Conservation (phyloP, 35 echinoderm and acorn worm species). For the Acanthaster planci region DNA sequence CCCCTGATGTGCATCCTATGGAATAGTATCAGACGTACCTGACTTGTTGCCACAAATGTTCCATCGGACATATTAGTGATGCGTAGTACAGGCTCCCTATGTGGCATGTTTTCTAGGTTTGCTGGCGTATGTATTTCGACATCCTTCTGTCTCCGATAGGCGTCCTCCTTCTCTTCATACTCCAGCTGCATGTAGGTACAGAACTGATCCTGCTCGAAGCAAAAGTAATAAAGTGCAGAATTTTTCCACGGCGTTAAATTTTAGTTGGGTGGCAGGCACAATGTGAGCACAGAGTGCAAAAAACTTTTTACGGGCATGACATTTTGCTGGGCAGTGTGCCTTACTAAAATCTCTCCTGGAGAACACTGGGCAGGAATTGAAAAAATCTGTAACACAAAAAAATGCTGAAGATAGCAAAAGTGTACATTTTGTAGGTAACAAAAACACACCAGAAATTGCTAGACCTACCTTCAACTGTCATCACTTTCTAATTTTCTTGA, state of each 20-base stretch:
- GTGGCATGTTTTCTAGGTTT: conserved; percentile 60
- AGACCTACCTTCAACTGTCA: too few species aligned
- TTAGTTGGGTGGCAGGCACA: too few species aligned
- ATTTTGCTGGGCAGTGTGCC: too few species aligned
- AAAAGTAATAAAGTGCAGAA: conserved; percentile 18
- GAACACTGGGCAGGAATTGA: too few species aligned
- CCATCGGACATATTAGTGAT: conserved; percentile 92
- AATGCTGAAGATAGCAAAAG: too few species aligned
- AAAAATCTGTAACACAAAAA: too few species aligned
- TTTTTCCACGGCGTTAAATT: too few species aligned
- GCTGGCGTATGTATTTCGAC: conserved; percentile 88
- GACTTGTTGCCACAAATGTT: conserved; percentile 89
- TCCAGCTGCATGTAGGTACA: conserved; percentile 99
- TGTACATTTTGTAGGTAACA: too few species aligned
- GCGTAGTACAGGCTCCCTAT: conserved; percentile 66
- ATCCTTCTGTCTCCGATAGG: conserved; percentile 89
- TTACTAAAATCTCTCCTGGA: too few species aligned
- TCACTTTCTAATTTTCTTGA: not conserved
- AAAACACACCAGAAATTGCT: too few species aligned
- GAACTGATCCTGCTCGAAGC: conserved; percentile 73
- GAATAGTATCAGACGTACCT: conserved; percentile 38
- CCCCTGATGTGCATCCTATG: not conserved
- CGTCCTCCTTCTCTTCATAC: conserved; percentile 98
- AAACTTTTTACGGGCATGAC: too few species aligned
- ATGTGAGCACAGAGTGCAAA: too few species aligned